These are phyloP conservation scores for Erebia ligea DNA, from an alignment of 2,888 invertebrate genomes.

Conservation along the genomic window DNA sequence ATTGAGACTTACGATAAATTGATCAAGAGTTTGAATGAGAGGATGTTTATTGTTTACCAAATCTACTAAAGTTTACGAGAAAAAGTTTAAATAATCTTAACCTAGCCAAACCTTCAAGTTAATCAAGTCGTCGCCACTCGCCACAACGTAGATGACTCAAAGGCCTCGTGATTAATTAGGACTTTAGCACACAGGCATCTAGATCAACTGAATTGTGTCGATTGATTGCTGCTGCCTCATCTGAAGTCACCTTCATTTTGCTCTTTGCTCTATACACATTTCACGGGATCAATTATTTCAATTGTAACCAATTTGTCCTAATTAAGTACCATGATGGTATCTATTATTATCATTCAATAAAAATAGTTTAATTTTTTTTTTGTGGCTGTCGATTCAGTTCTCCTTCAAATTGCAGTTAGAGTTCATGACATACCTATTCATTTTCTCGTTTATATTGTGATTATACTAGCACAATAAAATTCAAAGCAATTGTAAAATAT, in stretches of 20 bases:
- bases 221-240: slow-evolving; percentile 50
- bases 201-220: slow-evolving; percentile 50
- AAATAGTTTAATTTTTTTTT: too few species aligned
- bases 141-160: slow-evolving; percentile 33
- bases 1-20: too few species aligned
- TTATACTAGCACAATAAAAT: neutral
- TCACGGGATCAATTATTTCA: slow-evolving; percentile 51
- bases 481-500: neutral
- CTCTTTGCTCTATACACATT: slow-evolving; percentile 21
- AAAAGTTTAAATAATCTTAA: neutral
- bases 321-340: neutral
- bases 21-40: neutral
- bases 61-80: neutral
- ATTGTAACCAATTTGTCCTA: slow-evolving; percentile 34
- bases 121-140: neutral
- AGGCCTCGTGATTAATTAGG: slow-evolving; percentile 44
- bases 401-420: too few species aligned
- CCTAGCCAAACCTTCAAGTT: neutral
- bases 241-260: slow-evolving; percentile 52
- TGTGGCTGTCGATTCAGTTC: too few species aligned
- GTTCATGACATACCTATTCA: neutral
- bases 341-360: neutral
- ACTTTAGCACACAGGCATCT: slow-evolving; percentile 43
- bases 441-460: neutral
- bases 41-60: neutral